These are phyloP conservation scores for Centrocercus urophasianus DNA, from an alignment of 2,113 vertebrate genomes.

Conservation along the genomic window DNA sequence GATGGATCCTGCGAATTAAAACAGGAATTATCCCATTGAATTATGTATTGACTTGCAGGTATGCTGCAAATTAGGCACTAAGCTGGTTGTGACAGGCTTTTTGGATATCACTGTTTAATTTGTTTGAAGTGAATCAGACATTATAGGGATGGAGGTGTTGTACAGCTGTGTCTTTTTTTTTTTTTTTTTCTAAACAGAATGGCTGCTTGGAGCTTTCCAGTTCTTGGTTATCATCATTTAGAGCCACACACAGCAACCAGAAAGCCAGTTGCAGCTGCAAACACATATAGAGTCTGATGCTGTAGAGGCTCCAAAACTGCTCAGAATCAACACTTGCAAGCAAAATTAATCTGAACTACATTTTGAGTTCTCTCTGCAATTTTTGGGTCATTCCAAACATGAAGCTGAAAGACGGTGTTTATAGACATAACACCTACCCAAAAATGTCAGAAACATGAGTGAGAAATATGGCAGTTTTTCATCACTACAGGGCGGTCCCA, in stretches of 20 bases:
- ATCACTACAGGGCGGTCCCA: not conserved
- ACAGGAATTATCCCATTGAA: not conserved
- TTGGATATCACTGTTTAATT: not conserved
- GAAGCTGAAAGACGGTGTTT: not conserved
- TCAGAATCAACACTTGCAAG: not conserved
- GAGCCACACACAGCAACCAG: not conserved
- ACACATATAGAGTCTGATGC: accelerated
- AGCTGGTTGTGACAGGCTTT: not conserved
- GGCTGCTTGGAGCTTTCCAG: not conserved
- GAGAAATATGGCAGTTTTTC: not conserved
- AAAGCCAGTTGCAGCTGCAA: not conserved
- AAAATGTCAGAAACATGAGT: not conserved
- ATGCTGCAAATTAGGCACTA: not conserved
- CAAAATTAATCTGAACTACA: not conserved
- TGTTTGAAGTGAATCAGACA: not conserved
- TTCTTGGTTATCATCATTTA: not conserved
- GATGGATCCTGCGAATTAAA: not conserved
- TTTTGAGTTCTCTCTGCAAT: not conserved
- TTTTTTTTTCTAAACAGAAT: not conserved
- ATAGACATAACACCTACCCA: not conserved
- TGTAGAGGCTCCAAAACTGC: not conserved
- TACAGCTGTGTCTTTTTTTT: not conserved
- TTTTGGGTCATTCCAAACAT: not conserved
- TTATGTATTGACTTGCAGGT: not conserved
- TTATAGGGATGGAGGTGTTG: not conserved